phyloP scores from a whole-genome alignment of 2,888 invertebrate species.

The Xylocampa areola region DNA sequence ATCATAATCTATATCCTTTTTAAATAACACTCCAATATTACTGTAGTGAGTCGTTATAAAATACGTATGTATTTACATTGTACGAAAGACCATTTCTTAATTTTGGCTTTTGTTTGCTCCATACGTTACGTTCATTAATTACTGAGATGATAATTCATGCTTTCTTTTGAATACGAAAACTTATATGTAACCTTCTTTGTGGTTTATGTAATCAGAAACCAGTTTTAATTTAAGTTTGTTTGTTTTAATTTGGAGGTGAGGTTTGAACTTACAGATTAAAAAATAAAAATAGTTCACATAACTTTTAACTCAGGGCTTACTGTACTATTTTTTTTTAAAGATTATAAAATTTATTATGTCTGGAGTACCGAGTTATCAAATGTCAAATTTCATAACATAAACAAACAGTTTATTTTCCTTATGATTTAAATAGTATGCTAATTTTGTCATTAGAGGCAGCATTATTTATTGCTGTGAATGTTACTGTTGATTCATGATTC shows the following conservation, averaged over 20 bases:
- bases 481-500: too few relatives aligned
- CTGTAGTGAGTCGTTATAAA: slow-evolving; percentile 21
- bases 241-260: slow-evolving; percentile 30
- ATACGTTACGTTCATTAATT: slow-evolving; percentile 17
- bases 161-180: slow-evolving; percentile 13
- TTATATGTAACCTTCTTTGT: slow-evolving; percentile 20
- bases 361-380: neutral
- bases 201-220: slow-evolving; percentile 56
- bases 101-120: slow-evolving; percentile 26
- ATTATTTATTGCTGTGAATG: too few relatives aligned
- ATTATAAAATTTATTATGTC: too few relatives aligned
- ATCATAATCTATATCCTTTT: slow-evolving; percentile 99
- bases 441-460: neutral
- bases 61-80: slow-evolving; percentile 54
- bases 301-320: too few relatives aligned
- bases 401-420: slow-evolving; percentile 21
- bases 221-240: slow-evolving; percentile 43
- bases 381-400: slow-evolving; percentile 26
- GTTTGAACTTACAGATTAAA: too few relatives aligned
- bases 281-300: too few relatives aligned
- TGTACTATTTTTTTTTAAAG: too few relatives aligned
- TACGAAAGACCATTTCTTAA: slow-evolving; percentile 17
- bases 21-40: slow-evolving; percentile 56
- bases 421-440: neutral
- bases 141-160: slow-evolving; percentile 2